Percentiles rank a stretch among this genome's conserved stretches.
These are phyloP conservation scores for Tragulus kanchil DNA, from an alignment of 2,113 vertebrate species.

Conservation along the genomic window DNA sequence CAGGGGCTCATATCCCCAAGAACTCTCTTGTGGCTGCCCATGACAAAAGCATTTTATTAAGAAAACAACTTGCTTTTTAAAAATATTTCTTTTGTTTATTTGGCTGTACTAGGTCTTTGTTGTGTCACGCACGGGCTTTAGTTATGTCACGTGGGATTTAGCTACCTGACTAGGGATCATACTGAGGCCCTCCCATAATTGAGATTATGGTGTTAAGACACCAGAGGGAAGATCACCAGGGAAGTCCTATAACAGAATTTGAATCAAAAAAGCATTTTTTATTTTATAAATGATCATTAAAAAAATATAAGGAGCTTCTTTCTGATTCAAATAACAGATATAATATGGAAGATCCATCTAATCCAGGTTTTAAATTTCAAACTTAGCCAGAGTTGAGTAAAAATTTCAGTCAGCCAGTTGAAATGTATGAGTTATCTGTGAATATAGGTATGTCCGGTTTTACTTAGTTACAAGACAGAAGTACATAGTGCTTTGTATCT, in stretches of 20 bases:
- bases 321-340: slow-evolving; percentile 11
- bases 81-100: background rate
- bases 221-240: background rate
- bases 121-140: background rate
- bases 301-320: slow-evolving; percentile 5
- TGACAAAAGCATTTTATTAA: background rate
- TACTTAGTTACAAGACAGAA: background rate
- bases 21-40: no score
- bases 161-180: background rate
- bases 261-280: background rate
- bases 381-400: background rate
- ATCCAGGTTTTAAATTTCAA: slow-evolving; percentile 16
- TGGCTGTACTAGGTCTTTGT: background rate
- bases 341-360: background rate
- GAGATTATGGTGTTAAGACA: background rate
- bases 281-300: background rate
- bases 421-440: slow-evolving; percentile 3
- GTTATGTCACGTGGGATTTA: background rate
- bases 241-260: background rate
- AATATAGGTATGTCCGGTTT: slow-evolving; percentile 21
- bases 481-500: background rate
- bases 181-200: background rate
- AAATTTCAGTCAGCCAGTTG: slow-evolving; percentile 29
- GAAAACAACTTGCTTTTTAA: background rate
- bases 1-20: no score